Percentiles rank a stretch among this genome's conserved stretches.
phyloP scores from a whole-genome alignment of 2,797 vertebrate species.

The Acrocephalus scirpaceus region DNA sequence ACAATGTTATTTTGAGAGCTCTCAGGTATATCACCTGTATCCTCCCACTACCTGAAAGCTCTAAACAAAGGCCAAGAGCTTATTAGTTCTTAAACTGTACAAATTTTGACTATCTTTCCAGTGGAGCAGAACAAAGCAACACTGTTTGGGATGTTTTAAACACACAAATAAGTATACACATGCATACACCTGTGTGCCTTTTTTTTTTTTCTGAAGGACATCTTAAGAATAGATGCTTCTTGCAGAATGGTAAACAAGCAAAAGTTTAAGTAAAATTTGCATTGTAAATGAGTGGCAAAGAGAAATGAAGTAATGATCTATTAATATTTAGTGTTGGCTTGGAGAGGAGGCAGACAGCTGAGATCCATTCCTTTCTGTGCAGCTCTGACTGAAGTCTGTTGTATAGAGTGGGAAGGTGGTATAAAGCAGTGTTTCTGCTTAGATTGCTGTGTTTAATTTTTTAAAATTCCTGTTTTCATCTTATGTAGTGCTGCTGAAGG shows the following conservation, averaged over 20 bases:
- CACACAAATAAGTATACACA: too few species aligned
- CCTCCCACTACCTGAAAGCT: neutral
- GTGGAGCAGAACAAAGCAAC: neutral
- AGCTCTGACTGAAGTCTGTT: neutral
- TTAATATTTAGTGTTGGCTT: neutral
- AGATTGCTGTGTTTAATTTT: neutral
- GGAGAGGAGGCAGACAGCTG: neutral
- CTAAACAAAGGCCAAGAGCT: neutral
- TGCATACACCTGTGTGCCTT: neutral
- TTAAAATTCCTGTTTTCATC: neutral
- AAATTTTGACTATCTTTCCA: neutral
- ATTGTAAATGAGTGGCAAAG: neutral
- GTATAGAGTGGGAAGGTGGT: neutral
- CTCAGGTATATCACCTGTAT: neutral
- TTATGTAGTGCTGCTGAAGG: slow-evolving; percentile 75
- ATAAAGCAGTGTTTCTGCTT: neutral
- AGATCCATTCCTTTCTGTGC: neutral
- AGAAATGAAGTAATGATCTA: neutral
- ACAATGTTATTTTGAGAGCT: neutral
- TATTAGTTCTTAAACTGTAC: neutral
- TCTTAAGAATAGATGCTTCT: neutral
- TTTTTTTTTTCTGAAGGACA: neutral
- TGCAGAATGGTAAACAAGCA: neutral
- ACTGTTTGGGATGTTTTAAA: neutral
- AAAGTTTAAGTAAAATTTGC: neutral